Conservation (phyloP, 2,113 vertebrate genomes). For the Microtus montanus region DNA sequence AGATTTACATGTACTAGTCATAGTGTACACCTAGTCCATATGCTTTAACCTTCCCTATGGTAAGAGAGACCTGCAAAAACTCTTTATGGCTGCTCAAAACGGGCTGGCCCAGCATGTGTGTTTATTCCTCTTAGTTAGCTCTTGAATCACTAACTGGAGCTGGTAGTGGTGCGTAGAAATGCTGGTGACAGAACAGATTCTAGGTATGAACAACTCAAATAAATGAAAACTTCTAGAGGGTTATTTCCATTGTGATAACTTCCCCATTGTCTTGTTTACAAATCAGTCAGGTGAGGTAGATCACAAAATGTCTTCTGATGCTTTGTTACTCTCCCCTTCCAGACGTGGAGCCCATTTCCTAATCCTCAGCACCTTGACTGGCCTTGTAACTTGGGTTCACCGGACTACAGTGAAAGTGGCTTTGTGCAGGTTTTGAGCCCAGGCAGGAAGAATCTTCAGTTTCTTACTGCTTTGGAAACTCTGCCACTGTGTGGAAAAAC, state of each 20-base stretch:
- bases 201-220: conserved; percentile 22
- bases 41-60: not conserved
- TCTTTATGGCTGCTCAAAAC: not conserved
- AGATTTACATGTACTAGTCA: not conserved
- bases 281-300: not conserved
- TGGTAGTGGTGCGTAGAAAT: conserved; percentile 6
- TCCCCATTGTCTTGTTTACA: conserved; percentile 10
- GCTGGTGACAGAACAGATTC: conserved; percentile 9
- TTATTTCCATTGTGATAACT: conserved; percentile 14
- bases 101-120: not conserved
- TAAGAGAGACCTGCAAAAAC: not conserved
- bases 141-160: not conserved
- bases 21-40: not conserved
- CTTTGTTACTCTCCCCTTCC: not conserved
- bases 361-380: conserved; percentile 2
- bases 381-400: conserved; percentile 35
- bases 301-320: not conserved
- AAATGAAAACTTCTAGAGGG: not conserved
- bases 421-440: not conserved
- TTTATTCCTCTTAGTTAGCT: conserved; percentile 41
- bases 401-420: not conserved
- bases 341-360: not conserved
- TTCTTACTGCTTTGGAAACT: conserved; percentile 47
- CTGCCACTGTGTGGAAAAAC: conserved; percentile 12
- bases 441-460: conserved; percentile 21